phyloP scores from a whole-genome alignment of 2,797 vertebrate species.

The Distichodus sexfasciatus region DNA sequence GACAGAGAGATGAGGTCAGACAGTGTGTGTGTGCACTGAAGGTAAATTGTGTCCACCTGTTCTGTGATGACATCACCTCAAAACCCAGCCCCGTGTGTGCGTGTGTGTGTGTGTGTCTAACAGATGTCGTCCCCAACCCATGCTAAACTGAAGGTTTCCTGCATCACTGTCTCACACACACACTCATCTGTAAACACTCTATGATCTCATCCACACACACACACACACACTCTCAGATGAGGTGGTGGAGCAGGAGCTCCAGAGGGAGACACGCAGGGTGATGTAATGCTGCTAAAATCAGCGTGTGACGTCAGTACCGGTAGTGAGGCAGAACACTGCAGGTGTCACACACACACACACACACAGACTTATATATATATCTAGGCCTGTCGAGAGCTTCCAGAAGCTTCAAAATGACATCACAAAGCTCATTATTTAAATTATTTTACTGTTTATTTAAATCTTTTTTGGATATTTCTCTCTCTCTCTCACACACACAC shows the following conservation, averaged over 20 bases:
- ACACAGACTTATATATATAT: slow-evolving; percentile 10
- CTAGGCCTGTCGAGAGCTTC: neutral
- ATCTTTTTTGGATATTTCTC: too few species aligned
- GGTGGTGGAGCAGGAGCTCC: slow-evolving; percentile 14
- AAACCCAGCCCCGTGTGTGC: neutral
- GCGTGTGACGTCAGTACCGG: slow-evolving; percentile 20
- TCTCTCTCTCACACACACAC: too few species aligned
- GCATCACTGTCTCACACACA: too few species aligned
- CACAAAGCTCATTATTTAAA: too few species aligned
- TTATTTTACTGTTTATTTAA: too few species aligned
- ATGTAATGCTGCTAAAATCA: slow-evolving; percentile 25
- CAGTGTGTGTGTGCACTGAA: neutral
- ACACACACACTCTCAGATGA: neutral
- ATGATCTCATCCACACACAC: slow-evolving; percentile 10
- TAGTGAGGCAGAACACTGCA: neutral
- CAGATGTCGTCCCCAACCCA: too few species aligned
- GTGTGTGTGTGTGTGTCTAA: too few species aligned
- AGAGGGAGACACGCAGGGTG: slow-evolving; percentile 14
- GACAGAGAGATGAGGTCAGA: neutral
- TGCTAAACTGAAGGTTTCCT: too few species aligned
- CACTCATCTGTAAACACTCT: neutral
- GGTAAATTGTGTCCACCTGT: neutral
- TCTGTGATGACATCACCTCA: neutral
- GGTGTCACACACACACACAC: neutral
- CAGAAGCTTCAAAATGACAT: too few species aligned